phyloP scores from a whole-genome alignment of 2,113 vertebrate genomes.

The Stomatorhinus ivindoensis region DNA sequence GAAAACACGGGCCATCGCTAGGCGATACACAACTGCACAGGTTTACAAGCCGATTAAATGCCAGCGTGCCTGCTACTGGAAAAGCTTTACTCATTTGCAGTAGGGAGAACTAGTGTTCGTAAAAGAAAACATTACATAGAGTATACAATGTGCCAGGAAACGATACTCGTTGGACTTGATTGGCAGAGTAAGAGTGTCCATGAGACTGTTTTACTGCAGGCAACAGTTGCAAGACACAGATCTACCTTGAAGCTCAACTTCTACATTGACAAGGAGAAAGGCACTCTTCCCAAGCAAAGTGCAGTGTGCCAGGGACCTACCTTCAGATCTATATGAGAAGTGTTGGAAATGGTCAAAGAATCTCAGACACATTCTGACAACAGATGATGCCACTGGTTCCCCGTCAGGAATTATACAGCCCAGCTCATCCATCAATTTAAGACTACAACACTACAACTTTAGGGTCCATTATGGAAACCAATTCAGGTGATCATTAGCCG shows the following conservation, averaged over 20 bases:
- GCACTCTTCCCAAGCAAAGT: slow-evolving; percentile 27
- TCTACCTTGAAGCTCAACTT: neutral
- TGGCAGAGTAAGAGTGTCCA: neutral
- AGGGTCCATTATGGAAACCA: slow-evolving; percentile 43
- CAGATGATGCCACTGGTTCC: slow-evolving; percentile 44
- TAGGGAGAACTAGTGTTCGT: neutral
- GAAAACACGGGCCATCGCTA: neutral
- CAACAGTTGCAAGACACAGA: neutral
- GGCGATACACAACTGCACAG: neutral
- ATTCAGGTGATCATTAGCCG: slow-evolving; percentile 52
- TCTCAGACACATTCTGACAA: slow-evolving; percentile 44
- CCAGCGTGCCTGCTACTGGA: neutral
- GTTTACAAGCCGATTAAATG: neutral
- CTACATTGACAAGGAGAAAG: slow-evolving; percentile 10
- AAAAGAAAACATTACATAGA: neutral
- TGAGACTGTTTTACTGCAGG: neutral
- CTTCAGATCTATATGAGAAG: slow-evolving; percentile 37
- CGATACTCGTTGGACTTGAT: neutral
- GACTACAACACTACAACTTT: slow-evolving; percentile 55
- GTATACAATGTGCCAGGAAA: neutral
- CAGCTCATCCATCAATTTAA: slow-evolving; percentile 58
- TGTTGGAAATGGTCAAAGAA: slow-evolving; percentile 49
- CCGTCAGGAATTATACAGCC: slow-evolving; percentile 56
- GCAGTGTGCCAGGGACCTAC: slow-evolving; percentile 38
- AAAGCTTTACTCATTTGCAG: no score